Evolutionary conservation across 2,797 vertebrate species (phyloP), one percentile per base, ranked within the genome.

Genomic region (Spinus olivaceus): DNA sequence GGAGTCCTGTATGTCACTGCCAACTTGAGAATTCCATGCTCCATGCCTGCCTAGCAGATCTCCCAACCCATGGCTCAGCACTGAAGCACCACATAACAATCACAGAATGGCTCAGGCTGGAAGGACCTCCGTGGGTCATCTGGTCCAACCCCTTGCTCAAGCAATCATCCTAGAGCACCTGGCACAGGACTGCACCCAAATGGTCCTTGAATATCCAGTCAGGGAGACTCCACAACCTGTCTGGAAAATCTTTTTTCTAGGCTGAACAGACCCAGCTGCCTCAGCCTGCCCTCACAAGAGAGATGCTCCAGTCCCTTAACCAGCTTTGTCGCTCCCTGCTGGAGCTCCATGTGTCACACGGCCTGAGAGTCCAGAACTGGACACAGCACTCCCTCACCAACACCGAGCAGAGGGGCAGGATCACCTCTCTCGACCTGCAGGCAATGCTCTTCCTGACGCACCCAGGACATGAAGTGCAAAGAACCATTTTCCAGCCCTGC

Each of bases 1-100:
- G 12, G 22, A 0, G 5, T 1, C 19, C 44, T 15, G 8, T 0
- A 2, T 1, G 1, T 1, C 56, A 21, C 17, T 0, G 0, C 24
- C 66, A 56, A 1, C 33, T 27, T 2, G 14, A 20, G 3, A 37
- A 5, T 50, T 11, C 32, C 32, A 10, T 0, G 2, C 23, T 35
- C 27, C 63, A 2, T 1, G 11, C 50, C 19, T 8, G 33, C 56
- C 47, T 9, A 28, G 24, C 12, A 46, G 22, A 18, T 22, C 9
- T 54, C 25, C 33, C 53, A 23, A 1, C 1, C 54, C 8, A 23
- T 0, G 23, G 47, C 47, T 42, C 67, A 44, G 60, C 64, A 25
- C 8, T 0, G 0, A 44, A 51, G 27, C 15, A 30, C 12, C 9
- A 1, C 2, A 0, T 0, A n/a, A 9, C 5, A 44, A 28, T 7